Conservation (phyloP, 2,888 invertebrate species). For the Strigamia transsilvanica region DNA sequence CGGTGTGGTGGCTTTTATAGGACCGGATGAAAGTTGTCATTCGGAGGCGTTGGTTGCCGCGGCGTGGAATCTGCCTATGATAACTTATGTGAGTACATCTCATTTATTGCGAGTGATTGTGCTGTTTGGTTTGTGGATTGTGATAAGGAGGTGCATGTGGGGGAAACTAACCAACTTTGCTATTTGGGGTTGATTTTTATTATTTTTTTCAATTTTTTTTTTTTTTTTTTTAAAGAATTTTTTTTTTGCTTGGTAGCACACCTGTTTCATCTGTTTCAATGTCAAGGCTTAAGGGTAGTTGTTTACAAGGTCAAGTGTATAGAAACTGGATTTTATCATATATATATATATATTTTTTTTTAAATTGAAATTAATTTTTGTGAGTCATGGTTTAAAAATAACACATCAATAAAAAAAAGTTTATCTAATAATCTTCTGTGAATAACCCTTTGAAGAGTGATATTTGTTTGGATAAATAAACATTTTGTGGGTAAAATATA, state of each 20-base stretch:
- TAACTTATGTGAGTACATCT: constrained; percentile 64
- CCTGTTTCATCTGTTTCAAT: constrained; percentile 39
- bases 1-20: constrained; percentile 68
- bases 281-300: background rate
- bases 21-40: constrained; percentile 65
- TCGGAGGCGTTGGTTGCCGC: constrained; percentile 65
- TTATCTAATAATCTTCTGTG: background rate
- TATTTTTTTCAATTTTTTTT: too few species aligned
- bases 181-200: constrained; percentile 5
- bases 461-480: background rate
- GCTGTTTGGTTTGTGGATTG: background rate
- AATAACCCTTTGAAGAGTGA: background rate
- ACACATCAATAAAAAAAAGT: background rate
- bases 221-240: background rate
- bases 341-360: background rate
- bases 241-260: background rate
- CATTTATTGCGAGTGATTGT: background rate
- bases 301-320: constrained; percentile 18
- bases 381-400: background rate
- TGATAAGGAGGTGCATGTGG: background rate
- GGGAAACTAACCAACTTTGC: background rate
- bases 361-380: background rate
- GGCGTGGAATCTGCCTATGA: constrained; percentile 65
- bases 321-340: background rate
- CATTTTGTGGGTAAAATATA: too few species aligned